Conservation (phyloP, 2,888 invertebrate genomes). For the Cheilosia variabilis region DNA sequence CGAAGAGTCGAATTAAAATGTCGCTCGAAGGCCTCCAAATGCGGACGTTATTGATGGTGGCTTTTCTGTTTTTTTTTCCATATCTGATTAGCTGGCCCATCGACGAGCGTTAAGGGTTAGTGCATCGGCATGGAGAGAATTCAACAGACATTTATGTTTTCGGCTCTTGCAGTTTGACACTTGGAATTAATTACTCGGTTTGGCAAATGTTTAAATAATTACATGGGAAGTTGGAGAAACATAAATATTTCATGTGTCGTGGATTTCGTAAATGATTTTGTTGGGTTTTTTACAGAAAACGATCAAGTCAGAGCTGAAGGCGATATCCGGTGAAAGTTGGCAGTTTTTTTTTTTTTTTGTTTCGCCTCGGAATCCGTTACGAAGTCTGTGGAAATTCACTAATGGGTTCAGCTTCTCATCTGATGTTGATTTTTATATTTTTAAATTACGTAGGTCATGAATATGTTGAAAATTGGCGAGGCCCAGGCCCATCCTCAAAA, state of each 20-base stretch:
- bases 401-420: too few relatives aligned
- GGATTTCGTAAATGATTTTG: too few relatives aligned
- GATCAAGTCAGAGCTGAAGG: too few relatives aligned
- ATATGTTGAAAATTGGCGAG: too few relatives aligned
- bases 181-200: constrained; percentile 30
- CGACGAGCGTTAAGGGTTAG: neutral
- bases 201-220: constrained; percentile 39
- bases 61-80: neutral
- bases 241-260: neutral
- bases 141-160: constrained; percentile 8
- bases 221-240: constrained; percentile 1
- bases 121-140: neutral
- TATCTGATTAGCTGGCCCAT: neutral
- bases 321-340: too few relatives aligned
- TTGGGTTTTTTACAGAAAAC: too few relatives aligned
- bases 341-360: too few relatives aligned
- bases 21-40: neutral
- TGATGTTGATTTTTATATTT: too few relatives aligned
- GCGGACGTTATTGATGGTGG: neutral
- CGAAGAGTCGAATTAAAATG: neutral
- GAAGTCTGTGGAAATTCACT: too few relatives aligned
- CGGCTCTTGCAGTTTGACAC: constrained; percentile 18
- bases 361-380: too few relatives aligned
- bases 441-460: too few relatives aligned
- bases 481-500: too few relatives aligned